Conservation (phyloP, 2,888 invertebrate genomes). For the Polymixis flavicincta region DNA sequence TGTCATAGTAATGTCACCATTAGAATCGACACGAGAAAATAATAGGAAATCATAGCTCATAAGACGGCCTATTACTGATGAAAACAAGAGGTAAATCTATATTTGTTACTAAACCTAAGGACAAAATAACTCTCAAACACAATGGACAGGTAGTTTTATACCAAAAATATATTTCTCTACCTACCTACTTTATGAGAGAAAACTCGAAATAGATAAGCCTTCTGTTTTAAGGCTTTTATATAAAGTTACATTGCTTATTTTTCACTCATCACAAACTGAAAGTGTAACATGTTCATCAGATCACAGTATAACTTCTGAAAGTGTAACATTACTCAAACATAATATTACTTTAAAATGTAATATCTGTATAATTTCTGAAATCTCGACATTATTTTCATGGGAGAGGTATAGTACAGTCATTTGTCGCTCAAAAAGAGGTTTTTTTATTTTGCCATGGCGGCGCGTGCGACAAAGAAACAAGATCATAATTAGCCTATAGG, state of each 20-base stretch:
- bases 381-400: not conserved
- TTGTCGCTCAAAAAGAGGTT: too few relatives aligned
- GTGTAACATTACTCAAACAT: conserved; percentile 4
- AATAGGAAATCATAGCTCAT: not conserved
- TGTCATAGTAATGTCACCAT: not conserved
- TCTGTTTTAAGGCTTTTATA: conserved; percentile 10
- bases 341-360: conserved; percentile 19
- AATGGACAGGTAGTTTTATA: conserved; percentile 44
- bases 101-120: not conserved
- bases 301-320: not conserved
- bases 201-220: conserved; percentile 15
- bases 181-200: conserved; percentile 30
- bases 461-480: too few relatives aligned
- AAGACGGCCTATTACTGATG: not conserved
- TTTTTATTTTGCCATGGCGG: too few relatives aligned
- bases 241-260: conserved; percentile 24
- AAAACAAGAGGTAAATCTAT: not conserved
- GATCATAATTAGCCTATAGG: too few relatives aligned
- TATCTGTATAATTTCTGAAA: not conserved
- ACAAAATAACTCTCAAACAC: conserved; percentile 27
- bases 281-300: too few relatives aligned
- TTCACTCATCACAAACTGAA: too few relatives aligned
- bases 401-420: too few relatives aligned
- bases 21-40: too few relatives aligned
- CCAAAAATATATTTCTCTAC: conserved; percentile 63